phyloP scores from a whole-genome alignment of 2,888 invertebrate species.

The Acanthococcus lagerstroemiae region DNA sequence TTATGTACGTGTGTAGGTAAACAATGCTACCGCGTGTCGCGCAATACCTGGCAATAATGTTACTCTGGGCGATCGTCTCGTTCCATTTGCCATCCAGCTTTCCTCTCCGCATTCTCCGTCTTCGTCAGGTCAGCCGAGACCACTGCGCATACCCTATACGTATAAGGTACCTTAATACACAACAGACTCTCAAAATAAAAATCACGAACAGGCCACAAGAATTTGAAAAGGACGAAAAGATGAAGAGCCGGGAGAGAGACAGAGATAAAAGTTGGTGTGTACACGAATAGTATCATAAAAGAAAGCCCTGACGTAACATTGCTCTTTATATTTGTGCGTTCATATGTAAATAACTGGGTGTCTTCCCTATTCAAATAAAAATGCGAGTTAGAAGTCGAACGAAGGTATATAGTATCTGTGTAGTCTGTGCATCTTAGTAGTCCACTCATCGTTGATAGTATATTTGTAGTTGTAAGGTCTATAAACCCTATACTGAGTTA shows the following conservation, averaged over 20 bases:
- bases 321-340: slow-evolving; percentile 18
- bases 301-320: background rate
- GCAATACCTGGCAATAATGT: too few species aligned
- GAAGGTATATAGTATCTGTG: background rate
- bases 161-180: too few species aligned
- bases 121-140: too few species aligned
- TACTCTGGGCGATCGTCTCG: too few species aligned
- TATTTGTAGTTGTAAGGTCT: background rate
- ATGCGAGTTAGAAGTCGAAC: background rate
- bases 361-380: slow-evolving; percentile 1
- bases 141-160: too few species aligned
- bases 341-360: slow-evolving; percentile 18
- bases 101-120: too few species aligned
- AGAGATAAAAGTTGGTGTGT: background rate
- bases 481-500: background rate
- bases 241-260: background rate
- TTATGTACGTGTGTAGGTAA: too few species aligned
- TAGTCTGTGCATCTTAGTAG: background rate
- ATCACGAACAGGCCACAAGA: background rate
- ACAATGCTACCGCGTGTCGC: too few species aligned
- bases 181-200: background rate
- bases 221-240: background rate
- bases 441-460: background rate
- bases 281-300: background rate
- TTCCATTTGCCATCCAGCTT: too few species aligned